Conservation (phyloP, 1,140 invertebrate genomes). For the Trichonephila inaurata region DNA sequence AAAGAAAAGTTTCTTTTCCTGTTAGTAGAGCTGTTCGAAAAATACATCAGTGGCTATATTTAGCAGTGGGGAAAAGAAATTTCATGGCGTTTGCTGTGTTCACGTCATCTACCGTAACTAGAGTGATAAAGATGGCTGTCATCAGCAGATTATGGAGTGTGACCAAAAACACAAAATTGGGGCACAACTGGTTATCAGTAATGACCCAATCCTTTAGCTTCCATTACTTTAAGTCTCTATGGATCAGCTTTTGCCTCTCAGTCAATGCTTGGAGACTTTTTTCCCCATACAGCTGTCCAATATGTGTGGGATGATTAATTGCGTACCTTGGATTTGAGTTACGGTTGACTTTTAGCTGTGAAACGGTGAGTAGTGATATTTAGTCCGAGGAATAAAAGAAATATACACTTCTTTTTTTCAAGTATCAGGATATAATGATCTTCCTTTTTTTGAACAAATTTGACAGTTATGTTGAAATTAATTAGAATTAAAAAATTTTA, state of each 20-base stretch:
- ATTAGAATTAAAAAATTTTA: too few species aligned
- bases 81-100: background rate
- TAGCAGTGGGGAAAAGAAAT: background rate
- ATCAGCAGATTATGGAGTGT: constrained; percentile 34
- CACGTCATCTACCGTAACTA: constrained; percentile 5
- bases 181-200: constrained; percentile 22
- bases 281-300: background rate
- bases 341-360: background rate
- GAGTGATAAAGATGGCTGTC: constrained; percentile 34
- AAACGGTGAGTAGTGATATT: background rate
- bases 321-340: background rate
- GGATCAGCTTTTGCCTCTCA: background rate
- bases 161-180: constrained; percentile 18
- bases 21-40: background rate
- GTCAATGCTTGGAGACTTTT: background rate
- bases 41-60: background rate
- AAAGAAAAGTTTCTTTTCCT: background rate
- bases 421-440: too few species aligned
- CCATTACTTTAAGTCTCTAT: background rate
- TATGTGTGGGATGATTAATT: background rate
- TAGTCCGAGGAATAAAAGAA: background rate
- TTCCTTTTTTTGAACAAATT: too few species aligned
- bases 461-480: too few species aligned
- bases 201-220: constrained; percentile 21
- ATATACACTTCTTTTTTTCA: too few species aligned